phyloP scores from a whole-genome alignment of 2,113 vertebrate genomes.

The Martes martes region DNA sequence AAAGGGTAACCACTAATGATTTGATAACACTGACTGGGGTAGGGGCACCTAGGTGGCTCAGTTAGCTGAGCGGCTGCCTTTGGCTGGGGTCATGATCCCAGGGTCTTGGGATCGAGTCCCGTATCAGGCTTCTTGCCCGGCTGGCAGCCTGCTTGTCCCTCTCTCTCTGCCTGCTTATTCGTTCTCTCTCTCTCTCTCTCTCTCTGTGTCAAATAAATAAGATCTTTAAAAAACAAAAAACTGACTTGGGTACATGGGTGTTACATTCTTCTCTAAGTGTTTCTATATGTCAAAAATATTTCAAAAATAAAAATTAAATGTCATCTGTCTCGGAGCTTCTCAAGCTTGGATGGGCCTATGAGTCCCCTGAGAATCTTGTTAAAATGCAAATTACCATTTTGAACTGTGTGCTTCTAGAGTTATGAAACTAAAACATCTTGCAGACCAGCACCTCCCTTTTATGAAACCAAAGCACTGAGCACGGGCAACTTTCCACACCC shows the following conservation, averaged over 20 bases:
- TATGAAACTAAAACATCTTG: neutral
- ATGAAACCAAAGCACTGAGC: neutral
- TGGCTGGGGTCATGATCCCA: too few species aligned
- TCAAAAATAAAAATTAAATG: constrained; percentile 2
- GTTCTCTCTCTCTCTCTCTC: too few species aligned
- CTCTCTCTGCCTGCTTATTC: too few species aligned
- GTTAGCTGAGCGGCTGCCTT: too few species aligned
- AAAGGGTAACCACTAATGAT: neutral
- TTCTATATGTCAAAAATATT: neutral
- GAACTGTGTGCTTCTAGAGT: neutral
- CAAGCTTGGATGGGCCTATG: neutral
- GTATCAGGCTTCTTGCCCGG: too few species aligned
- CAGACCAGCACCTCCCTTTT: neutral
- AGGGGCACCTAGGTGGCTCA: too few species aligned
- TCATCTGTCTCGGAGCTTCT: neutral
- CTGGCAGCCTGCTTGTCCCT: too few species aligned
- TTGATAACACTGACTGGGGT: neutral
- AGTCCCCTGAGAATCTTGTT: neutral
- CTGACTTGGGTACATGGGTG: neutral
- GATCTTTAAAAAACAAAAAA: too few species aligned
- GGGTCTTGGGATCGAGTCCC: too few species aligned
- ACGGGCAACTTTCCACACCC: neutral
- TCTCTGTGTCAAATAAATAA: too few species aligned
- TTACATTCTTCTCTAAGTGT: neutral
- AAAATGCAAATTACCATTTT: neutral